phyloP scores from a whole-genome alignment of 2,113 vertebrate genomes.

The Lepisosteus oculatus region DNA sequence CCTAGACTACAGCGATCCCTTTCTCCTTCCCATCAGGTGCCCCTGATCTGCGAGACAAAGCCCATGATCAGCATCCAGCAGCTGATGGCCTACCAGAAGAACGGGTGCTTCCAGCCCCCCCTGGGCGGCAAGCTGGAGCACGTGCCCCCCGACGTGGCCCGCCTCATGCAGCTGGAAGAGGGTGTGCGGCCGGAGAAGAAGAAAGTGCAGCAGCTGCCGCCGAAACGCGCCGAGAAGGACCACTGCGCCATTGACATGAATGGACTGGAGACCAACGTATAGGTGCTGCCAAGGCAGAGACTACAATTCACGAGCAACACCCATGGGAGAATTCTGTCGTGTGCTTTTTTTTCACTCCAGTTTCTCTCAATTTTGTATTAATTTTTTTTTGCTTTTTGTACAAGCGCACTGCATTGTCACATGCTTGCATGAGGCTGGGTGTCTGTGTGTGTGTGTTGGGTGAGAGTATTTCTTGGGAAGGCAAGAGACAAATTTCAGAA shows the following conservation, averaged over 20 bases:
- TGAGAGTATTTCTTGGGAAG: too few relatives aligned
- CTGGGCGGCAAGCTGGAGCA: slow-evolving; percentile 65
- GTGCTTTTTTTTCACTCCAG: slow-evolving; percentile 1
- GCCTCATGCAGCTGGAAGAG: slow-evolving; percentile 80
- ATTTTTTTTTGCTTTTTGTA: slow-evolving; percentile 13
- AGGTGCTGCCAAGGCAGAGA: slow-evolving; percentile 29
- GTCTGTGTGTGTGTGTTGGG: neutral
- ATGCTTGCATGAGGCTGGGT: slow-evolving; percentile 1
- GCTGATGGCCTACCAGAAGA: slow-evolving; percentile 89
- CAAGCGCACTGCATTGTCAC: neutral
- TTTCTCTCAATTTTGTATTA: slow-evolving; percentile 3
- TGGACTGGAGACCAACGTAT: slow-evolving; percentile 84
- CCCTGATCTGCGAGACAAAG: slow-evolving; percentile 84
- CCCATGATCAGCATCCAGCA: slow-evolving; percentile 86
- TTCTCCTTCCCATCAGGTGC: slow-evolving; percentile 60
- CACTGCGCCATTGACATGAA: slow-evolving; percentile 93
- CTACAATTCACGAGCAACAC: slow-evolving; percentile 14
- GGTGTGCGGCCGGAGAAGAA: slow-evolving; percentile 63
- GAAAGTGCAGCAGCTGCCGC: slow-evolving; percentile 58
- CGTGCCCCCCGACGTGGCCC: slow-evolving; percentile 66
- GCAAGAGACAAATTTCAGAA: too few relatives aligned
- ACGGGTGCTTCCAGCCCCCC: slow-evolving; percentile 73
- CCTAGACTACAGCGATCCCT: too few relatives aligned
- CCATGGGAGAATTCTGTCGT: neutral
- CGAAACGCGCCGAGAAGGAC: slow-evolving; percentile 74